Conservation (phyloP, 2,888 invertebrate genomes). For the Tortricodes alternella region DNA sequence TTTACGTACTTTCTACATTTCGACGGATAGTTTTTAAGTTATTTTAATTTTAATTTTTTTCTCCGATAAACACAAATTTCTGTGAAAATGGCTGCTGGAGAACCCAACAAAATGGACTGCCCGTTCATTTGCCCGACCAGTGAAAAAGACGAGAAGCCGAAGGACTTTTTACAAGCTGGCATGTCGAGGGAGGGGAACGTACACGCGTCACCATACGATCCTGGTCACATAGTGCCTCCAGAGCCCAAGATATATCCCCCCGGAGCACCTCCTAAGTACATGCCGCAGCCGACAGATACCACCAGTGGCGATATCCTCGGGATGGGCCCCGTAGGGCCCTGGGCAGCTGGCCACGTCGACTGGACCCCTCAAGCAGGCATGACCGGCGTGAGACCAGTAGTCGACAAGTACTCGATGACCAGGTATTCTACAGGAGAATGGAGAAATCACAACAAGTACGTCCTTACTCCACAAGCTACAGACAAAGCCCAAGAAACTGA, state of each 20-base stretch:
- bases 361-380: conserved; percentile 88
- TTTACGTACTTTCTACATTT: neutral
- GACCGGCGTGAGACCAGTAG: conserved; percentile 89
- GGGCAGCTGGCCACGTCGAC: conserved; percentile 89
- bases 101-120: conserved; percentile 47
- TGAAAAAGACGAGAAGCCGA: neutral
- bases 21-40: conserved; percentile 13
- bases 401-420: conserved; percentile 90
- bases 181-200: conserved; percentile 36
- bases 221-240: conserved; percentile 62
- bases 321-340: conserved; percentile 83
- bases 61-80: conserved; percentile 43
- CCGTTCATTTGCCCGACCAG: conserved; percentile 60
- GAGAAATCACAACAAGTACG: conserved; percentile 83
- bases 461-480: conserved; percentile 63
- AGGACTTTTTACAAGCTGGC: conserved; percentile 44
- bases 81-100: conserved; percentile 45
- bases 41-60: conserved; percentile 6
- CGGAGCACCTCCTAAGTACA: conserved; percentile 64
- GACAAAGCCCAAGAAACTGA: conserved; percentile 60
- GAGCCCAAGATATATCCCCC: conserved; percentile 56
- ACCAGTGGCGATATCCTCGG: conserved; percentile 69
- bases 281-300: conserved; percentile 69
- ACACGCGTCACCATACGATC: conserved; percentile 52
- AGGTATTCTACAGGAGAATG: conserved; percentile 89